Conservation (phyloP, 2,888 invertebrate species). For the Labia minor region DNA sequence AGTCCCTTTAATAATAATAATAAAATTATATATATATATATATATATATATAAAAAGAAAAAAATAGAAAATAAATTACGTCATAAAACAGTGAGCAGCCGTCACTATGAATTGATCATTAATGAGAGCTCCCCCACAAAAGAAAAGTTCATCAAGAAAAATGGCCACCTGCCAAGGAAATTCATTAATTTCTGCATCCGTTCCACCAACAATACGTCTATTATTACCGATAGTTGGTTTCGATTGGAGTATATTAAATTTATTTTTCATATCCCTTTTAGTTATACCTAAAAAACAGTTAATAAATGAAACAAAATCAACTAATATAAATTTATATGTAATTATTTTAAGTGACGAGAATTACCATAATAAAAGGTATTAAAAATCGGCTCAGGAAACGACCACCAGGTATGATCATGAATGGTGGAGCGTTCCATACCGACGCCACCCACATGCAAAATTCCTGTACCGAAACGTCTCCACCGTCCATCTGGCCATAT, state of each 20-base stretch:
- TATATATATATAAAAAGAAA: too few species aligned
- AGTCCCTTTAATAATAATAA: too few species aligned
- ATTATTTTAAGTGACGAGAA: neutral
- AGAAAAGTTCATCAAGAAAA: constrained; percentile 33
- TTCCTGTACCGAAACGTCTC: neutral
- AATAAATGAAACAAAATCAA: too few species aligned
- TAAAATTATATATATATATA: too few species aligned
- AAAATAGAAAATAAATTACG: constrained; percentile 30
- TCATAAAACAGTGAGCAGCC: constrained; percentile 35
- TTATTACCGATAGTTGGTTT: neutral
- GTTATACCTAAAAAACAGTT: neutral
- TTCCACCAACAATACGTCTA: constrained; percentile 33
- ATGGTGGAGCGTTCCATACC: neutral
- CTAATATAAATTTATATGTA: neutral
- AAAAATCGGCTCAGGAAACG: constrained; percentile 30
- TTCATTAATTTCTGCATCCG: constrained; percentile 32
- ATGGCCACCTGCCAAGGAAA: constrained; percentile 36
- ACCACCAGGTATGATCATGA: constrained; percentile 29
- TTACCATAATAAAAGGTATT: constrained; percentile 31
- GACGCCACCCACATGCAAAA: constrained; percentile 20
- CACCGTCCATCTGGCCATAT: neutral
- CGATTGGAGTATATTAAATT: neutral
- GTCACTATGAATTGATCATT: constrained; percentile 33
- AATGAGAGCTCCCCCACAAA: constrained; percentile 36
- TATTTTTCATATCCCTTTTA: neutral